Evolutionary conservation across 2,888 invertebrate species (phyloP), one percentile per base, ranked within the genome.

Genomic region (Apodemia hepburni): DNA sequence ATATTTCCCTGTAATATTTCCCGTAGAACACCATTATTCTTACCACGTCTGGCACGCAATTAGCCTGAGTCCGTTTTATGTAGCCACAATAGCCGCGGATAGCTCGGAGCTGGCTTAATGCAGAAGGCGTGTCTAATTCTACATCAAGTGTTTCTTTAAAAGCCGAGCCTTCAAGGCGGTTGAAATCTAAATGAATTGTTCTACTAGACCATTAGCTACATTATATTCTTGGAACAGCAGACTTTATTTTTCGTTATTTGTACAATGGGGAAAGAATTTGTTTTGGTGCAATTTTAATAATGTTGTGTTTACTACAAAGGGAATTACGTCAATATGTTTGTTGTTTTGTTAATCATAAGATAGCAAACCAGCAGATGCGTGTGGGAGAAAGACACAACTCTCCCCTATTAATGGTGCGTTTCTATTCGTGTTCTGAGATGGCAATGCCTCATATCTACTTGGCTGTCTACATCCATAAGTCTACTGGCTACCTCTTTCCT

Each of bases 61-160:
- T 84, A 83, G 79, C 76, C 71, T 67, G 61, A 68, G 67, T 65
- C 70, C 65, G 61, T 62, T n/a, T 64, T 63, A 60, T 75, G 77
- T 75, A 75, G 65, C 68, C 66, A 66, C 69, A 69, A 79, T 79
- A 78, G 75, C 76, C 65, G 62, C 67, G 69, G 68, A 54, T 66
- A 66, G 70, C 70, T 69, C 73, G 70, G 71, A 72, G 73, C 72
- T 58, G 70, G 64, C 69, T 67, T 72, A 72, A 72, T 82, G 82
- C 75, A 78, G 72, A 76, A 80, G 78, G 80, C 81, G 79, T 80
- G 78, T 80, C 79, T 79, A 75, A 81, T 78, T 75, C 76, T 74
- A 77, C 77, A 75, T 76, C 76, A 78, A 82, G 78, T 77, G 77
- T 75, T 79, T 78, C 73, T 71, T 73, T 71, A 69, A 72, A 70